A percentile compares a stretch with the other conserved stretches of the same genome.
Conservation (phyloP, 2,888 invertebrate genomes). For the Latheticus oryzae region DNA sequence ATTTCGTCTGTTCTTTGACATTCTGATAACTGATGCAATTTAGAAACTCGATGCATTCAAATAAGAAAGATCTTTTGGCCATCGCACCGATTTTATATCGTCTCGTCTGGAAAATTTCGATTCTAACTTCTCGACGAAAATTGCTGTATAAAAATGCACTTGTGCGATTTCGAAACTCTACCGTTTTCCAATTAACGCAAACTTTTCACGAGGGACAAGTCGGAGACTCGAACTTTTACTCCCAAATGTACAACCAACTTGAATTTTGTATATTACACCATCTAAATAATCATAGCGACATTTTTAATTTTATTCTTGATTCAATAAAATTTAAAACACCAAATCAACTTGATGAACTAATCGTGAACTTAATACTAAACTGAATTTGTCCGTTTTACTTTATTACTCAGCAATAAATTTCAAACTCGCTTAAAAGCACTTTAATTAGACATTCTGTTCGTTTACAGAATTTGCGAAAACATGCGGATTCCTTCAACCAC, state of each 20-base stretch:
- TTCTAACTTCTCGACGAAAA: too few relatives aligned
- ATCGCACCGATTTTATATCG: constrained; percentile 4
- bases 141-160: too few relatives aligned
- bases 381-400: constrained; percentile 30
- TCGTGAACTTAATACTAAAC: constrained; percentile 23
- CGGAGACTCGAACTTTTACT: too few relatives aligned
- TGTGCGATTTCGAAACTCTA: neutral
- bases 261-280: too few relatives aligned
- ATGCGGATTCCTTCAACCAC: neutral
- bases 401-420: constrained; percentile 31
- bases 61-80: constrained; percentile 17
- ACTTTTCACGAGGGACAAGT: neutral
- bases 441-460: constrained; percentile 29
- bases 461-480: constrained; percentile 26
- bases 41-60: constrained; percentile 4
- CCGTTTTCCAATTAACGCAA: constrained; percentile 13
- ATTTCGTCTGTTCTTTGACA: constrained; percentile 20
- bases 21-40: constrained; percentile 7
- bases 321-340: constrained; percentile 20
- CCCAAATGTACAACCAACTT: too few relatives aligned
- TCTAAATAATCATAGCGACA: constrained; percentile 5
- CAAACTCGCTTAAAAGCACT: constrained; percentile 29
- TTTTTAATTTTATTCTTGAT: constrained; percentile 10
- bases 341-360: constrained; percentile 22
- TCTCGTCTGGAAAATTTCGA: constrained; percentile 5